These are phyloP conservation scores for Pegoplata infirma DNA, from an alignment of 2,888 invertebrate species.

Conservation along the genomic window DNA sequence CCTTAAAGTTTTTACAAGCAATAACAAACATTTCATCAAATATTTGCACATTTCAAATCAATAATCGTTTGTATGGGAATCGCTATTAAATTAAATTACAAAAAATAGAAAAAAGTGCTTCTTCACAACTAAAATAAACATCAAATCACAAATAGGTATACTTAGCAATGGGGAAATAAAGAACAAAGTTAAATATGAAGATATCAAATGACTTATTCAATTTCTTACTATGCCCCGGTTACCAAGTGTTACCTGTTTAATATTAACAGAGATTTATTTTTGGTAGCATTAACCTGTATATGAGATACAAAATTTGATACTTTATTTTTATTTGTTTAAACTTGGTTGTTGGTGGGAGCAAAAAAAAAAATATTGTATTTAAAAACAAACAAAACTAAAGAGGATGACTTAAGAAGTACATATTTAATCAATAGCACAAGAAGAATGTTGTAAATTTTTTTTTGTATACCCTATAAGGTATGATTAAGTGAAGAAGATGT, in stretches of 20 bases:
- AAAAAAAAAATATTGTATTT: conserved; percentile 4
- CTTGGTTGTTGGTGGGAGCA: conserved; percentile 40
- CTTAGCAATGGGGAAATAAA: conserved; percentile 57
- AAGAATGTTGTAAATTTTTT: no score
- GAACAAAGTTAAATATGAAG: conserved; percentile 62
- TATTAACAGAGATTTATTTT: conserved; percentile 21
- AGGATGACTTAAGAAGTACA: conserved; percentile 23
- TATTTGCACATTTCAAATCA: conserved; percentile 13
- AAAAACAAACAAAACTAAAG: conserved; percentile 46
- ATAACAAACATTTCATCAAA: conserved; percentile 1
- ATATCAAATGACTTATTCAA: conserved; percentile 73
- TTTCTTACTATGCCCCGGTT: conserved; percentile 46
- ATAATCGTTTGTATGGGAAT: conserved; percentile 14
- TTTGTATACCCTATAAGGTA: no score
- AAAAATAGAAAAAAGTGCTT: conserved; percentile 69
- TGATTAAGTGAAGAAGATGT: no score
- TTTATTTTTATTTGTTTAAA: conserved; percentile 60
- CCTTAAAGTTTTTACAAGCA: no score
- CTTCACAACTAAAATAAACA: conserved; percentile 67
- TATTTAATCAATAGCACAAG: conserved; percentile 16
- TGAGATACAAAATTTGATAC: conserved; percentile 54
- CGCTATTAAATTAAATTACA: conserved; percentile 73
- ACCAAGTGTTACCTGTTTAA: conserved; percentile 61
- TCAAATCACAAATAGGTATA: conserved; percentile 41
- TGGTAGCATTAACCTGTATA: conserved; percentile 44